Conservation (phyloP, 2,888 invertebrate genomes). For the Ecliptopera silaceata region DNA sequence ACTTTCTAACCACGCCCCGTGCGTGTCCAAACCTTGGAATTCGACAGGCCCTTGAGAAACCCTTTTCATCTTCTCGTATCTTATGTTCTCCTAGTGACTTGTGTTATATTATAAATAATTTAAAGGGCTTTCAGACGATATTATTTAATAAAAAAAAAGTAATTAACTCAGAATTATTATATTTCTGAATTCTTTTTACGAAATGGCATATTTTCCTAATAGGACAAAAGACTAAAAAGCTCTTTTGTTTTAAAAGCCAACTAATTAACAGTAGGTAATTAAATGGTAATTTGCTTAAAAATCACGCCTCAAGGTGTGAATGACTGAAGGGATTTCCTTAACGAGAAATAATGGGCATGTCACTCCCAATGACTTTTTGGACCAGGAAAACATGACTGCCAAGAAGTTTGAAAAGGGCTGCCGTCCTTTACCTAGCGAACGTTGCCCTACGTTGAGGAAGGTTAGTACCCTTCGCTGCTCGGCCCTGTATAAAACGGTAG, state of each 20-base stretch:
- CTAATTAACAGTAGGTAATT: slow-evolving; percentile 51
- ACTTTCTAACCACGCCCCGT: slow-evolving; percentile 69
- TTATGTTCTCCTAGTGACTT: slow-evolving; percentile 73
- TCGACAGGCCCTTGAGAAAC: slow-evolving; percentile 70
- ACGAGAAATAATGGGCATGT: slow-evolving; percentile 83
- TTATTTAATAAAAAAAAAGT: slow-evolving; percentile 54
- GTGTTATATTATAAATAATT: slow-evolving; percentile 84
- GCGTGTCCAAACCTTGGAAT: slow-evolving; percentile 76
- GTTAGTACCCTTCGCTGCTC: slow-evolving; percentile 21
- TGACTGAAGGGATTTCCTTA: slow-evolving; percentile 67
- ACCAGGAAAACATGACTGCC: slow-evolving; percentile 68
- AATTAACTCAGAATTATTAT: slow-evolving; percentile 20
- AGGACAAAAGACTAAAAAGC: slow-evolving; percentile 1
- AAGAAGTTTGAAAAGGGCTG: slow-evolving; percentile 50
- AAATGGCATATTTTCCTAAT: no score
- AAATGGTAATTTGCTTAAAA: slow-evolving; percentile 48
- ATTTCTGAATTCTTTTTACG: neutral
- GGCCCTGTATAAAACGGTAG: neutral
- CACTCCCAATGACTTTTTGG: slow-evolving; percentile 83
- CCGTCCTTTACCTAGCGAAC: slow-evolving; percentile 30
- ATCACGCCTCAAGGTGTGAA: slow-evolving; percentile 65
- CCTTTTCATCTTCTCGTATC: slow-evolving; percentile 68
- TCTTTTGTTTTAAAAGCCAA: no score
- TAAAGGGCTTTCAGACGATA: slow-evolving; percentile 73
- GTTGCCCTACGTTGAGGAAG: slow-evolving; percentile 33